These are phyloP conservation scores for Otus sunia DNA, from an alignment of 2,113 vertebrate genomes.

Conservation along the genomic window DNA sequence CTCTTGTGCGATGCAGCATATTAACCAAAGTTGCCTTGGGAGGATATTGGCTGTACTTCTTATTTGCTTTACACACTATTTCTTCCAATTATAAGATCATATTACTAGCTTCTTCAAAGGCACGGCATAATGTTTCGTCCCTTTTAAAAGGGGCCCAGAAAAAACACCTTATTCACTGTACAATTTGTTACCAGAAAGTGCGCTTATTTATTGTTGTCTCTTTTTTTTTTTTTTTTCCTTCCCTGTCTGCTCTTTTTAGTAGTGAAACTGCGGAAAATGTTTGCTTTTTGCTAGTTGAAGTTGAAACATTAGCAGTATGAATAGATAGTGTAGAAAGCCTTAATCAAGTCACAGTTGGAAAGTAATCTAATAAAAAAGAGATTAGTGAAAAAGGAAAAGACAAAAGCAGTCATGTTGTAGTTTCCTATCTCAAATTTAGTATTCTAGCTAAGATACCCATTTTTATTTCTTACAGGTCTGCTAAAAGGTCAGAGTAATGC, in stretches of 20 bases:
- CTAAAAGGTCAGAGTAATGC: constrained; percentile 88
- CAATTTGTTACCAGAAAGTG: constrained; percentile 29
- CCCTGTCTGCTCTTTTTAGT: background rate
- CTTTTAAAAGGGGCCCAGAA: constrained; percentile 36
- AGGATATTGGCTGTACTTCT: constrained; percentile 44
- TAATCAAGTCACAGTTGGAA: constrained; percentile 72
- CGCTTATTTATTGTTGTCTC: constrained; percentile 20
- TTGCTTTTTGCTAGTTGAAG: constrained; percentile 31
- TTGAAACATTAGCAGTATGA: constrained; percentile 26
- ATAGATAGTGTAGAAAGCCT: constrained; percentile 58
- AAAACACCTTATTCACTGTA: constrained; percentile 3
- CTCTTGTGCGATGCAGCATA: constrained; percentile 55
- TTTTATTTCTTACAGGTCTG: constrained; percentile 91
- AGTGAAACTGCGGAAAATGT: constrained; percentile 13
- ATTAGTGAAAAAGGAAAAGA: constrained; percentile 63
- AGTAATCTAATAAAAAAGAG: constrained; percentile 71
- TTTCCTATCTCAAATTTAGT: constrained; percentile 69
- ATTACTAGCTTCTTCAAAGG: constrained; percentile 36
- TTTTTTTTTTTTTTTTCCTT: background rate
- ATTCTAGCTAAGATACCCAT: constrained; percentile 77
- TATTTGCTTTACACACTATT: constrained; percentile 62
- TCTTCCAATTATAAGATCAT: constrained; percentile 60
- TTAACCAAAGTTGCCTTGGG: constrained; percentile 56
- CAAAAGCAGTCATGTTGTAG: constrained; percentile 68
- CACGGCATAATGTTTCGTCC: constrained; percentile 31